Evolutionary conservation across 2,113 vertebrate species (phyloP), one percentile per base, ranked within the genome.

Genomic region (Protobothrops mucrosquamatus): DNA sequence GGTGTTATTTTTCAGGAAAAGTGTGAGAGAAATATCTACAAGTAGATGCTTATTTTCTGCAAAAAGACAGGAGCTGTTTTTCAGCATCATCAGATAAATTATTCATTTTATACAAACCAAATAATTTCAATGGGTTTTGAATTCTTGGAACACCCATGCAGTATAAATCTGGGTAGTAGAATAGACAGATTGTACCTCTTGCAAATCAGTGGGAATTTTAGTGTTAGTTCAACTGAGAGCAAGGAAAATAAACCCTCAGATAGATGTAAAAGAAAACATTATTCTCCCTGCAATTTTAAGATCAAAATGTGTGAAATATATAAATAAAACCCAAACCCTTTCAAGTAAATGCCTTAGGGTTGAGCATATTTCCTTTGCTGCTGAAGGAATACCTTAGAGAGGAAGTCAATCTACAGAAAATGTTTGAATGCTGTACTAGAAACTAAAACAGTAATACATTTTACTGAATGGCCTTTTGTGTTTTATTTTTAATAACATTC

Each of bases 1-100:
- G 61, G 55, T 59, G 61, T 93, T 87, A 87, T 85, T 93, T 93
- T 93, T 91, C 59, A 51, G 85, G 46, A 89, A 34, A 48, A 91
- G 43, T 93, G 29, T 2, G 43, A 57, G 24, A 93, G 92, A 95
- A 52, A 29, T 20, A 18, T 85, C 48, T 94, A 43, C 3, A 92
- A 94, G 88, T 94, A 85, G 24, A 86, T 52, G 69, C 93, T 87
- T 89, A 88, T 91, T 96, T 95, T 93, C 90, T 94, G 92, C 94
- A 95, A 92, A 96, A 91, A 23, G 34, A 0, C 3, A 91, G 91
- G 69, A 94, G 48, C 51, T 23, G 51, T 29, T 95, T 95, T 94
- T 95, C 89, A 64, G 86, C 90, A 94, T 94, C 91, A 85, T 94
- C 57, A 89, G 48, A 93, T 92, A 94, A 55, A 88, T 57, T 20